phyloP scores from a whole-genome alignment of 2,888 invertebrate genomes.

The Sphecodes monilicornis region DNA sequence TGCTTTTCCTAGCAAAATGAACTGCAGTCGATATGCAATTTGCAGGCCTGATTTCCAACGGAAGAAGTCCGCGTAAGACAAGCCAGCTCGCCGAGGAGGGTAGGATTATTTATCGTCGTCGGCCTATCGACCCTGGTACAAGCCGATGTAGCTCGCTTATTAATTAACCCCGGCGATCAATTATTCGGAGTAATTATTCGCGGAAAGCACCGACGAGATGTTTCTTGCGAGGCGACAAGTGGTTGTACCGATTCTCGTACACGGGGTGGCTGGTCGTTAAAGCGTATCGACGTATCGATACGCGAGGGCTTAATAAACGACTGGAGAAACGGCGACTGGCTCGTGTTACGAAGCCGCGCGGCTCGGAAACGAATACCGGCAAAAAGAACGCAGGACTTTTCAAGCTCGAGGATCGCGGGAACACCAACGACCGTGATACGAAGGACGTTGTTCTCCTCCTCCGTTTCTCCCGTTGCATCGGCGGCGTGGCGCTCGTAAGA shows the following conservation, averaged over 20 bases:
- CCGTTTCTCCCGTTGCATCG: constrained; percentile 21
- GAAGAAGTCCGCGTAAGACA: neutral
- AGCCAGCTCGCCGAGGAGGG: constrained; percentile 2
- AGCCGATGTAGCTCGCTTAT: constrained; percentile 44
- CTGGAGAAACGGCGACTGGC: constrained; percentile 2
- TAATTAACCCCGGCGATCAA: constrained; percentile 49
- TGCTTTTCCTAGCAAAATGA: neutral
- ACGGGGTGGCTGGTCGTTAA: constrained; percentile 33
- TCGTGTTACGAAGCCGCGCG: constrained; percentile 27
- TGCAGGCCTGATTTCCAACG: neutral
- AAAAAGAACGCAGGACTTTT: constrained; percentile 39
- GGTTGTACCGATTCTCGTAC: constrained; percentile 44
- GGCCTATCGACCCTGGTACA: constrained; percentile 14
- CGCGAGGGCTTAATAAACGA: constrained; percentile 36
- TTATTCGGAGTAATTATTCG: constrained; percentile 56
- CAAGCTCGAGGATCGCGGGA: constrained; percentile 46
- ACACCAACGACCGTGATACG: constrained; percentile 57
- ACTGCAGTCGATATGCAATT: neutral
- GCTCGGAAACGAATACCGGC: constrained; percentile 30
- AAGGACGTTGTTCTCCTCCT: constrained; percentile 57
- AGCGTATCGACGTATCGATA: constrained; percentile 3
- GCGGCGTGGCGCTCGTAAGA: constrained; percentile 40
- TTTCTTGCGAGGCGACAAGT: constrained; percentile 54
- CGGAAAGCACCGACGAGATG: constrained; percentile 51
- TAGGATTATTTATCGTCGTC: constrained; percentile 35